Evolutionary conservation across 2,113 vertebrate genomes (phyloP).

Genomic region (Nothocercus nigrocapillus): DNA sequence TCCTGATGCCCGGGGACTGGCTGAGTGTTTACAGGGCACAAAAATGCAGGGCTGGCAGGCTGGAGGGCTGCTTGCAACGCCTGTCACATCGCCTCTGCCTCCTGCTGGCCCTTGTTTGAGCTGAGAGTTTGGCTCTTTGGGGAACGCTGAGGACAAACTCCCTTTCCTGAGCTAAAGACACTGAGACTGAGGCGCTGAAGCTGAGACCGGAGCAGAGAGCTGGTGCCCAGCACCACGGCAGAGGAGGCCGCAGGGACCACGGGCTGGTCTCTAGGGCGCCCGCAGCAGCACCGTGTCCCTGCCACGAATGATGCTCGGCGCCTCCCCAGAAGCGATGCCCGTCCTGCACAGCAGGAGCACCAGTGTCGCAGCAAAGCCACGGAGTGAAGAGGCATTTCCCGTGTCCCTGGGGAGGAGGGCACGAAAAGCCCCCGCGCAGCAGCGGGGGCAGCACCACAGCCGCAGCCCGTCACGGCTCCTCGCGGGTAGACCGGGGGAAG

Average conservation of each 20-base stretch:
- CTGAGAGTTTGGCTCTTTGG: not conserved
- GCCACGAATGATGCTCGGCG: not conserved
- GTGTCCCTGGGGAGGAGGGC: not conserved
- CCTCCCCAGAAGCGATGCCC: not conserved
- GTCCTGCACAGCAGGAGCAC: not conserved
- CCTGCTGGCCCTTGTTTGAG: accelerated
- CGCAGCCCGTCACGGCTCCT: not conserved
- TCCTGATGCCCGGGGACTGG: accelerated
- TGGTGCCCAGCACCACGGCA: not conserved
- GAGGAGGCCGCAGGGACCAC: not conserved
- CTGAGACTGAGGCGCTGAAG: not conserved
- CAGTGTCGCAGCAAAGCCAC: not conserved
- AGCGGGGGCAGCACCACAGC: not conserved
- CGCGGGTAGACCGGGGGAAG: too few relatives aligned
- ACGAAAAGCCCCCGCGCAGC: not conserved
- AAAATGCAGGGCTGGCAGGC: not conserved
- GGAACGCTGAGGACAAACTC: not conserved
- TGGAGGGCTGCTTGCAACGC: not conserved
- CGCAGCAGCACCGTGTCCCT: not conserved
- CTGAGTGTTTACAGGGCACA: not conserved
- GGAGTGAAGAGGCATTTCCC: not conserved
- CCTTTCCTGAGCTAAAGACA: not conserved
- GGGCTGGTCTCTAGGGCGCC: too few relatives aligned
- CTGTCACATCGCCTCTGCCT: not conserved
- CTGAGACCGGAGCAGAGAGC: not conserved